Percentiles rank a stretch among this genome's conserved stretches.
Evolutionary conservation across 2,888 invertebrate genomes (phyloP).

Genomic region (Drosophila quinaria): DNA sequence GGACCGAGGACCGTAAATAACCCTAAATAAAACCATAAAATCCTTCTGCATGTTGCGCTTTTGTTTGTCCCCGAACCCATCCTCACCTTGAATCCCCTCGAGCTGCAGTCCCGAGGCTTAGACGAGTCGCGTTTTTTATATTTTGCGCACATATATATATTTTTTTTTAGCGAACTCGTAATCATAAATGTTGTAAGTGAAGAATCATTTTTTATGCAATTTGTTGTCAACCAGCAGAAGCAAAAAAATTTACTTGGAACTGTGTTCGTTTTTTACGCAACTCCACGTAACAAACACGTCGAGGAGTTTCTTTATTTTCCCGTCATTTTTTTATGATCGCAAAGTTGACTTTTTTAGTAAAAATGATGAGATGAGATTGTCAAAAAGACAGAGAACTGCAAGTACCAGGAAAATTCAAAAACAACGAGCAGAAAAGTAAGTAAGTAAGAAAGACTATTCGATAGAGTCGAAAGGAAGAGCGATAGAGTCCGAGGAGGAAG

Average conservation of each 20-base stretch:
- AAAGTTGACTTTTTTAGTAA: slow-evolving; percentile 75
- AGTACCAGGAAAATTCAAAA: slow-evolving; percentile 42
- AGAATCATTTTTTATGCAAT: slow-evolving; percentile 79
- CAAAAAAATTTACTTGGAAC: slow-evolving; percentile 48
- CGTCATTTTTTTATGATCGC: slow-evolving; percentile 39
- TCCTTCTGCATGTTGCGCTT: slow-evolving; percentile 82
- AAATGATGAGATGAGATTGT: slow-evolving; percentile 38
- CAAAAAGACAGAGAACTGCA: slow-evolving; percentile 16
- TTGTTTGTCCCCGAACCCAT: slow-evolving; percentile 52
- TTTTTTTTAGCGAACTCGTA: slow-evolving; percentile 69
- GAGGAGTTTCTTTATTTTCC: slow-evolving; percentile 12
- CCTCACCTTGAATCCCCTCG: slow-evolving; percentile 64
- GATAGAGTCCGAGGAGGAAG: neutral
- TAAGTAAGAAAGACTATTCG: neutral
- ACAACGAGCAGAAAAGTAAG: neutral
- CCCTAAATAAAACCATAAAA: slow-evolving; percentile 85
- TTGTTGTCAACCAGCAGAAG: slow-evolving; percentile 53
- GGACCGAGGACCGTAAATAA: slow-evolving; percentile 68
- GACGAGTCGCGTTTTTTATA: slow-evolving; percentile 25
- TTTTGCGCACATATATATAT: slow-evolving; percentile 10
- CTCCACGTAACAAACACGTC: slow-evolving; percentile 52
- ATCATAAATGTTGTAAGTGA: slow-evolving; percentile 53
- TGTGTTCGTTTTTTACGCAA: slow-evolving; percentile 77
- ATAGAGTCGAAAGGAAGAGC: neutral
- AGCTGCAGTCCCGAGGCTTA: slow-evolving; percentile 1